Evolutionary conservation across 2,888 invertebrate species (phyloP), one percentile per base, ranked within the genome.

Genomic region (Taenaris catops): DNA sequence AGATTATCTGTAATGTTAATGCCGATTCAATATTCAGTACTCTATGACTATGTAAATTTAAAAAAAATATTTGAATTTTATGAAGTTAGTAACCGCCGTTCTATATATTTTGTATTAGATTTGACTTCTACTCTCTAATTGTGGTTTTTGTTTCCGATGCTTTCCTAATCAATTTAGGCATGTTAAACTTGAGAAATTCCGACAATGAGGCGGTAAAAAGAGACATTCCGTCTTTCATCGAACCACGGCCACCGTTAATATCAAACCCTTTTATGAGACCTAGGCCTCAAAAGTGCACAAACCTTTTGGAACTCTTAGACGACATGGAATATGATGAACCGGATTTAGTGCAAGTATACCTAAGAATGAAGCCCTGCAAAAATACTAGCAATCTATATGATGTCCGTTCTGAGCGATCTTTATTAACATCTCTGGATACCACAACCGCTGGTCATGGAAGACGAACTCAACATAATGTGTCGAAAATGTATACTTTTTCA

Each of bases 281-380:
- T 8, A 67, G 67, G 8, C 86, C 83, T 2, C 66, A 74, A 28
- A 79, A 78, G 33, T 81, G 75, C 2, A 81, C 67, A 3, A 86
- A 84, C 44, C 57, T 87, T 32, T 43, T 80, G 49, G 72, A 81
- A 24, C 51, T 68, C 20, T 81, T 83, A 46, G 78, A 86, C 20
- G 72, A 78, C 41, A 71, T 74, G 0, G 75, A 72, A 16, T 51
- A 52, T 25, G 80, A 79, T 1, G 80, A 75, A 34, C 63, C 72
- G 0, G 86, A 84, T 28, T 54, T 74, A 34, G 72, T 90, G 2
- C 83, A 88, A 53, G 89, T 90, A 4, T 89, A 87, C 44, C 58
- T 90, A 24, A 71, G 89, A 28, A 51, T 90, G 34, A 89, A 89
- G 48, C 88, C 89, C 0, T 70, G 69, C 35, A 63, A 62, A 24